Conservation (phyloP, 2,888 invertebrate genomes). For the Drosophila suboccidentalis region DNA sequence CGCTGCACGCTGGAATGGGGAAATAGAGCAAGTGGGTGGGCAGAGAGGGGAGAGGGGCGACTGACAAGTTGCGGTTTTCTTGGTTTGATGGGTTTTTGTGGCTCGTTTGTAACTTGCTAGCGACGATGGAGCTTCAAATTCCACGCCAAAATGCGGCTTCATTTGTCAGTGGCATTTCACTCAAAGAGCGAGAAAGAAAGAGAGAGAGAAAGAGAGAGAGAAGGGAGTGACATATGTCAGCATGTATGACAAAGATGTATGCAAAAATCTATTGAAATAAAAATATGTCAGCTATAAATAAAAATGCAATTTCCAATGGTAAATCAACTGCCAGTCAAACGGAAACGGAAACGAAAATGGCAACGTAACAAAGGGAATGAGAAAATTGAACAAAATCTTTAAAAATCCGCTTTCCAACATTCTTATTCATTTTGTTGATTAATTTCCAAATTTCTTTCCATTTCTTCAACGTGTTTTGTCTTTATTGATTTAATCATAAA, state of each 20-base stretch:
- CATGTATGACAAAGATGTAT: slow-evolving; percentile 71
- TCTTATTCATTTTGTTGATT: slow-evolving; percentile 4
- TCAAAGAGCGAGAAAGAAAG: slow-evolving; percentile 9
- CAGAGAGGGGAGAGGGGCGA: not conserved
- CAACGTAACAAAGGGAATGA: not conserved
- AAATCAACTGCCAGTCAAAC: slow-evolving; percentile 75
- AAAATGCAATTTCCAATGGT: slow-evolving; percentile 73
- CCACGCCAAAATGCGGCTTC: slow-evolving; percentile 69
- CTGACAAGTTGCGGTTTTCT: slow-evolving; percentile 66
- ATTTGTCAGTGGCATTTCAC: slow-evolving; percentile 63
- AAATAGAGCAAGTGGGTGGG: not conserved
- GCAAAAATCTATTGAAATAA: slow-evolving; percentile 75
- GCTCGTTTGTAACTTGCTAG: slow-evolving; percentile 71
- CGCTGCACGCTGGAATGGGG: too few species aligned
- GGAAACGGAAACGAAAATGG: slow-evolving; percentile 5
- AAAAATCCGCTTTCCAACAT: not conserved
- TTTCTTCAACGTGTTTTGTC: not conserved
- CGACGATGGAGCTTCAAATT: slow-evolving; percentile 53
- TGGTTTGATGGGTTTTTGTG: slow-evolving; percentile 78
- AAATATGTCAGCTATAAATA: slow-evolving; percentile 74
- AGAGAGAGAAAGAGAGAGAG: not conserved
- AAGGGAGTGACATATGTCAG: slow-evolving; percentile 62
- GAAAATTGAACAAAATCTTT: not conserved
- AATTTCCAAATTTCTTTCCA: slow-evolving; percentile 3
- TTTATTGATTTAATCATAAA: slow-evolving; percentile 21